These are phyloP conservation scores for Turnix velox DNA, from an alignment of 2,113 vertebrate genomes.

Conservation along the genomic window DNA sequence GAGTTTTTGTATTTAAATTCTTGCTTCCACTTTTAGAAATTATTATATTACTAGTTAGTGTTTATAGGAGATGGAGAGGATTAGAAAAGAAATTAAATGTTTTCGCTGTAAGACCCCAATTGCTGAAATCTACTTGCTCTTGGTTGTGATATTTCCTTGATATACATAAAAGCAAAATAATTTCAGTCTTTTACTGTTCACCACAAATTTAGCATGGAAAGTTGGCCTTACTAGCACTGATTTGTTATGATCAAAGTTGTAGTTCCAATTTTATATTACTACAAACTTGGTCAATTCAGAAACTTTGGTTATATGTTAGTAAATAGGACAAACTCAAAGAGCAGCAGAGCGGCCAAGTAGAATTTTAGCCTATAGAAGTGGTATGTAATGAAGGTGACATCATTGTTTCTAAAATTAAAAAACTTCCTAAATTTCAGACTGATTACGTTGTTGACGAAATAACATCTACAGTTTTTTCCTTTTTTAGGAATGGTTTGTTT, in stretches of 20 bases:
- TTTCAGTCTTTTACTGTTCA: neutral
- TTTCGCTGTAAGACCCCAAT: neutral
- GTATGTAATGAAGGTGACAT: neutral
- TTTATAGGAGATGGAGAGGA: neutral
- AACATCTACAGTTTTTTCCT: neutral
- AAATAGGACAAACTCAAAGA: neutral
- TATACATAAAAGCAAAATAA: neutral
- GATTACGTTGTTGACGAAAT: neutral
- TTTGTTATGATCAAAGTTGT: conserved; percentile 34
- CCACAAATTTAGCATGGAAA: neutral
- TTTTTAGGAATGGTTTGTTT: neutral
- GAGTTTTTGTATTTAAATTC: neutral
- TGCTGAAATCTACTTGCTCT: neutral
- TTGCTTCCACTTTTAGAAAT: neutral
- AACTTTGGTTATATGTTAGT: neutral
- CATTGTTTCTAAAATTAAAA: neutral
- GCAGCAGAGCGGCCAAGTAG: neutral
- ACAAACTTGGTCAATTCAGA: neutral
- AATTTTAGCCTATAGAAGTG: neutral
- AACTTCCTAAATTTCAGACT: neutral
- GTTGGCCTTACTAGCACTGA: conserved; percentile 9
- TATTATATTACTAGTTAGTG: neutral
- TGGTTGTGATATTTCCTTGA: neutral
- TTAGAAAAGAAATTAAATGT: neutral
- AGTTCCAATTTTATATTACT: neutral